Evolutionary conservation across 37 sponge, comb jelly and placozoan genomes (phyloP).

Genomic region (Ianthella basta): DNA sequence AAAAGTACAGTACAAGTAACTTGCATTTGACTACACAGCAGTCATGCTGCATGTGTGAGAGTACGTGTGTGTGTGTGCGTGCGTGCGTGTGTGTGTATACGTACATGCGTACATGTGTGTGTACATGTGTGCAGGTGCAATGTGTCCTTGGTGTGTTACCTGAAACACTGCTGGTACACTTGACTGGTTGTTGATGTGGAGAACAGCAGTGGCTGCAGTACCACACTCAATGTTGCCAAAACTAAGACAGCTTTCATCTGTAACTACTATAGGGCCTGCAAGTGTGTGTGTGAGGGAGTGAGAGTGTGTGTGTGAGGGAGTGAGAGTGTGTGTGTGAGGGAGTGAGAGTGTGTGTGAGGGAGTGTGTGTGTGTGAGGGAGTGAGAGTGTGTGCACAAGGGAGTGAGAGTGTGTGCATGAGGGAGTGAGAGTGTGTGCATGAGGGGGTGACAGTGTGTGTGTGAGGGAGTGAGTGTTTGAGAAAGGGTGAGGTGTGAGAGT

Average conservation of each 20-base stretch:
- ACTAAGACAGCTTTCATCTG: conserved; percentile 38
- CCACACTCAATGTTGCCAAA: conserved; percentile 82
- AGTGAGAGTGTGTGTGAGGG: background rate
- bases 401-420: conserved; percentile 1
- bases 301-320: background rate
- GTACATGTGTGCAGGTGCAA: background rate
- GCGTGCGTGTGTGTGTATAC: background rate
- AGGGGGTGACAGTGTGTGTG: too few species aligned
- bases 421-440: too few species aligned
- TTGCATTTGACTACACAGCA: background rate
- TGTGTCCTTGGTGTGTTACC: conserved; percentile 33
- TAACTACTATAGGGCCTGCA: conserved; percentile 59
- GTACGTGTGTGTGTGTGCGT: background rate
- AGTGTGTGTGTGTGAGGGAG: too few species aligned
- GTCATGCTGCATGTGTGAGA: background rate
- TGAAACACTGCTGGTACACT: conserved; percentile 62
- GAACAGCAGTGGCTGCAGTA: conserved; percentile 26
- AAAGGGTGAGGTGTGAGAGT: too few species aligned
- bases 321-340: background rate
- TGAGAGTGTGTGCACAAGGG: background rate
- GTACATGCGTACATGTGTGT: background rate
- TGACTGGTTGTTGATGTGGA: conserved; percentile 78
- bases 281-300: background rate
- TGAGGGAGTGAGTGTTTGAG: too few species aligned
- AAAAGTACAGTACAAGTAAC: background rate